phyloP scores from a whole-genome alignment of 92 coral and sea anemone species.

The Palythoa caribaeorum region DNA sequence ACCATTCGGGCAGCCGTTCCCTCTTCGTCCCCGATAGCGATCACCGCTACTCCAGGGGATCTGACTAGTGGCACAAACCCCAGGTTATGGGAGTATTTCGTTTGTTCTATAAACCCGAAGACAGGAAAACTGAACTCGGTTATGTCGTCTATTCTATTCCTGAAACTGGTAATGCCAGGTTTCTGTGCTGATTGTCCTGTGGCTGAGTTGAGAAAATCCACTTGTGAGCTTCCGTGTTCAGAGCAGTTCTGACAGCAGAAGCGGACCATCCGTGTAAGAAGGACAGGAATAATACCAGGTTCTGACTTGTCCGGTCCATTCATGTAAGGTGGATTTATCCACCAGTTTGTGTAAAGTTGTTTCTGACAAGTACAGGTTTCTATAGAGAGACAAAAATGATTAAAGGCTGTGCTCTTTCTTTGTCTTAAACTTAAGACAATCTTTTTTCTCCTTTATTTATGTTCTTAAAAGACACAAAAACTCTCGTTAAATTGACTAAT shows the following conservation, averaged over 20 bases:
- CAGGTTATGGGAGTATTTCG: conserved; percentile 48
- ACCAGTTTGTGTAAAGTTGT: conserved; percentile 58
- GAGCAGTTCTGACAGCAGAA: conserved; percentile 64
- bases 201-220: conserved; percentile 22
- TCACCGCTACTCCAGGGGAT: conserved; percentile 68
- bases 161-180: conserved; percentile 51
- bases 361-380: conserved; percentile 64
- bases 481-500: too few relatives aligned
- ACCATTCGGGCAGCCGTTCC: conserved; percentile 47
- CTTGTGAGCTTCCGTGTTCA: conserved; percentile 38
- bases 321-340: conserved; percentile 65
- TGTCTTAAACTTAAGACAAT: not conserved
- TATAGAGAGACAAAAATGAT: not conserved
- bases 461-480: too few relatives aligned
- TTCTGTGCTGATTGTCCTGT: conserved; percentile 26
- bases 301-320: conserved; percentile 8
- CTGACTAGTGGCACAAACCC: conserved; percentile 69
- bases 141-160: conserved; percentile 33
- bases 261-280: conserved; percentile 43
- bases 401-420: not conserved
- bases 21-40: conserved; percentile 52
- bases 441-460: too few relatives aligned
- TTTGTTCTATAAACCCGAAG: conserved; percentile 58
- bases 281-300: conserved; percentile 53
- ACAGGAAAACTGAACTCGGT: conserved; percentile 62